Percentiles rank a stretch among this genome's conserved stretches.
phyloP scores from a whole-genome alignment of 2,113 vertebrate genomes.

The Pangasianodon hypophthalmus region DNA sequence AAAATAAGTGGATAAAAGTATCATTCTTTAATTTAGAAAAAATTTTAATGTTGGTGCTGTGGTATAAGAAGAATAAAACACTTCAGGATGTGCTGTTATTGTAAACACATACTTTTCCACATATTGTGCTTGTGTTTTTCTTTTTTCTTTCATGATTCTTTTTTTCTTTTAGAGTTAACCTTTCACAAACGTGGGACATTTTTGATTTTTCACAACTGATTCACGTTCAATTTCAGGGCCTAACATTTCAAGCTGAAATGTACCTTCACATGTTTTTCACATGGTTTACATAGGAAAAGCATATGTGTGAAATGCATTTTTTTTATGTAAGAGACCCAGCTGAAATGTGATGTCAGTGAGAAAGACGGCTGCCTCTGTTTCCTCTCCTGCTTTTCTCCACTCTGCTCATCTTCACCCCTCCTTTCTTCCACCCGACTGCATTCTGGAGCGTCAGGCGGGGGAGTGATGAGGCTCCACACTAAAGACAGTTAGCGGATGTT shows the following conservation, averaged over 20 bases:
- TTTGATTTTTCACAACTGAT: not conserved
- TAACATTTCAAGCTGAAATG: not conserved
- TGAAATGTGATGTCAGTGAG: not conserved
- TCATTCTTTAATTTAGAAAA: not conserved
- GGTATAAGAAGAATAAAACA: not conserved
- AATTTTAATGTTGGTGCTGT: not conserved
- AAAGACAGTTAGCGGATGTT: constrained; percentile 99
- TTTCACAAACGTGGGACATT: not conserved
- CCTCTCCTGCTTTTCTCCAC: not conserved
- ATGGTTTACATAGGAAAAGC: too few relatives aligned
- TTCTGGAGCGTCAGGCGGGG: constrained; percentile 87
- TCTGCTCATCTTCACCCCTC: constrained; percentile 2
- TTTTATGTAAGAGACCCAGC: not conserved
- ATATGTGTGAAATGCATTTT: not conserved
- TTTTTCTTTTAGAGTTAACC: not conserved
- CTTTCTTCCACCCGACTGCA: constrained; percentile 56
- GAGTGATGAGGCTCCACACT: constrained; percentile 87
- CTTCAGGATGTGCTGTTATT: not conserved
- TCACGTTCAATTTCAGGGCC: not conserved
- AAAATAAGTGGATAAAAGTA: not conserved
- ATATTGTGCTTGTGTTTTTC: not conserved
- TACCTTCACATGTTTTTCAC: not conserved
- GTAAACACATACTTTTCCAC: not conserved
- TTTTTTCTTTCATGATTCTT: not conserved
- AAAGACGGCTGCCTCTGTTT: not conserved